Conservation (phyloP, 2,888 invertebrate species). For the Tridacna gigas region DNA sequence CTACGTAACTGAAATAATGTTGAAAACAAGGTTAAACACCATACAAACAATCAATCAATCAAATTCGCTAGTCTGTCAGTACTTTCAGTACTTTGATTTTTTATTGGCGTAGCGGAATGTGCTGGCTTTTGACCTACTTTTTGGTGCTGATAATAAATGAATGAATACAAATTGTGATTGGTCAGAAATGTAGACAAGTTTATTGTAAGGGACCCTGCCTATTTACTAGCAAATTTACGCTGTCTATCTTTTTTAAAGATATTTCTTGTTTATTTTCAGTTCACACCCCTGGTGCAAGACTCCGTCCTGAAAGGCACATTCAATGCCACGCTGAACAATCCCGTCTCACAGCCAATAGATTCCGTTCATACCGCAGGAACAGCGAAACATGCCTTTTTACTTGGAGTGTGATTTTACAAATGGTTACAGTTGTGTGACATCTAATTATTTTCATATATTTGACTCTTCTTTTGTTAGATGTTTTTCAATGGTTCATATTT, state of each 20-base stretch:
- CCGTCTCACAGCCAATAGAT: conserved; percentile 76
- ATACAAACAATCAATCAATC: too few relatives aligned
- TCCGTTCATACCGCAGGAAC: conserved; percentile 68
- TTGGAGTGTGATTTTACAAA: conserved; percentile 68
- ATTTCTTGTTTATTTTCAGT: conserved; percentile 76
- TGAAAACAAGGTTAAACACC: too few relatives aligned
- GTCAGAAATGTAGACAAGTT: background rate
- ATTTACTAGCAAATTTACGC: too few relatives aligned
- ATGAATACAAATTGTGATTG: background rate
- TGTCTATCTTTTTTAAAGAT: too few relatives aligned
- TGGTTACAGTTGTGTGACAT: background rate
- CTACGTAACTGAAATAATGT: too few relatives aligned
- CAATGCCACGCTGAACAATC: conserved; percentile 84
- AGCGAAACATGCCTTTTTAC: conserved; percentile 76
- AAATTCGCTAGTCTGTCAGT: too few relatives aligned
- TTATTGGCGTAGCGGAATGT: too few relatives aligned
- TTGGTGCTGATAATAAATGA: too few relatives aligned
- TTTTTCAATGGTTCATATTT: too few relatives aligned
- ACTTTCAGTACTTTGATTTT: too few relatives aligned
- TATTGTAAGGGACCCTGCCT: too few relatives aligned
- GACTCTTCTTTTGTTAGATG: background rate
- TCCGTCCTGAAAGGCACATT: conserved; percentile 84
- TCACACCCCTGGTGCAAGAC: conserved; percentile 84
- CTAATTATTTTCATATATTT: background rate
- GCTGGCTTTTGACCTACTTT: too few relatives aligned